Evolutionary conservation across 2,113 vertebrate genomes (phyloP).

Genomic region (Syrrhaptes paradoxus): DNA sequence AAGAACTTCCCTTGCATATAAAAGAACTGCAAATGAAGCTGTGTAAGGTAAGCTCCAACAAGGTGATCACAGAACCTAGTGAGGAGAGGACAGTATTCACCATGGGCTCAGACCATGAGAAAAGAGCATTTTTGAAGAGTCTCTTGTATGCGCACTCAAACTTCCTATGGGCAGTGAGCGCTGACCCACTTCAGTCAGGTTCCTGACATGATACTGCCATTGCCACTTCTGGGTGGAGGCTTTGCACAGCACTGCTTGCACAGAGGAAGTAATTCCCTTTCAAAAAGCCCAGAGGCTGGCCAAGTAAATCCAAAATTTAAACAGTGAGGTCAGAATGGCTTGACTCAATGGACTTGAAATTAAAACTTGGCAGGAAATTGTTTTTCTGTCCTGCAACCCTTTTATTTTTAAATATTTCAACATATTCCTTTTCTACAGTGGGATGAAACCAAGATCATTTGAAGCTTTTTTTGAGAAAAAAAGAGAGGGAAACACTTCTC

Average conservation of each 20-base stretch:
- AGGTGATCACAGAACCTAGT: neutral
- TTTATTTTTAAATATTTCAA: constrained; percentile 3
- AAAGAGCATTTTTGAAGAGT: neutral
- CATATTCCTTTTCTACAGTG: neutral
- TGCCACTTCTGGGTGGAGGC: neutral
- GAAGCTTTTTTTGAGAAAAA: neutral
- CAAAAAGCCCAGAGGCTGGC: neutral
- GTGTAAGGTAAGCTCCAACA: neutral
- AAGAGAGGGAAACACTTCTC: neutral
- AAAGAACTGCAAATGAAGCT: neutral
- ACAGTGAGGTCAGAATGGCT: neutral
- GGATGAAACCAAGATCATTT: neutral
- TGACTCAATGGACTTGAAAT: neutral
- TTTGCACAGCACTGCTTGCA: neutral
- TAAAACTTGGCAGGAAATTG: neutral
- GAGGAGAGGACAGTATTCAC: neutral
- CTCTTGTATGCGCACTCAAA: neutral
- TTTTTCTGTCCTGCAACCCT: neutral
- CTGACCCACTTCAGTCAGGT: neutral
- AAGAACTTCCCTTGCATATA: neutral
- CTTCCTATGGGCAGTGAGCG: fast-evolving
- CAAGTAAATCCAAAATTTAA: neutral
- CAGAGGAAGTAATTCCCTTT: neutral
- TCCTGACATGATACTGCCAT: neutral
- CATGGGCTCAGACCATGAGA: neutral